These are phyloP conservation scores for Cordilura impudica DNA, from an alignment of 2,888 invertebrate species.

Conservation along the genomic window DNA sequence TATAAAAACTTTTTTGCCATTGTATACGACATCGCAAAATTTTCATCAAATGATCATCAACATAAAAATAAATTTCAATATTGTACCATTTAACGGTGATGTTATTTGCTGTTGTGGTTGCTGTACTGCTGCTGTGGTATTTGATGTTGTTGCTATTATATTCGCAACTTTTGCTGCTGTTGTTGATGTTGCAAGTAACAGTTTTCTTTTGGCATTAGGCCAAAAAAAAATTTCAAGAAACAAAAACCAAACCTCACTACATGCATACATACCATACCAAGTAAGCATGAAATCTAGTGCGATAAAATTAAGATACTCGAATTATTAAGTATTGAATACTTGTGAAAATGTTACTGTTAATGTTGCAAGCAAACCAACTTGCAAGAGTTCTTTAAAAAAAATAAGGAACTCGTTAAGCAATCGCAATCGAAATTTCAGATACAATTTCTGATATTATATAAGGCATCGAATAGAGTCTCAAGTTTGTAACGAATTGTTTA, in stretches of 20 bases:
- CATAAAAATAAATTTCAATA: conserved; percentile 75
- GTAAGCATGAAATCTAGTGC: conserved; percentile 26
- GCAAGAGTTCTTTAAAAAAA: too few relatives aligned
- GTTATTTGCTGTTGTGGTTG: conserved; percentile 44
- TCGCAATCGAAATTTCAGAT: too few relatives aligned
- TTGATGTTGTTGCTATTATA: neutral
- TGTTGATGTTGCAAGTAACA: conserved; percentile 50
- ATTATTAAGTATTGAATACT: too few relatives aligned
- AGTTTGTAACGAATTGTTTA: too few relatives aligned
- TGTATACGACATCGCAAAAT: conserved; percentile 64
- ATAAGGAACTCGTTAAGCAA: too few relatives aligned
- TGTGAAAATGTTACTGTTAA: too few relatives aligned
- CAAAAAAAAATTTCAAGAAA: conserved; percentile 47
- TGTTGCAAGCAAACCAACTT: too few relatives aligned
- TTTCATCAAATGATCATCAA: conserved; percentile 67
- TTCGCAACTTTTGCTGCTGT: conserved; percentile 46
- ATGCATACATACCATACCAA: conserved; percentile 32
- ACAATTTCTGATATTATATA: too few relatives aligned
- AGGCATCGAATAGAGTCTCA: too few relatives aligned
- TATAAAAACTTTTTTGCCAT: conserved; percentile 44
- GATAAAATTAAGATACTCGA: conserved; percentile 1
- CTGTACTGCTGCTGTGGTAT: neutral
- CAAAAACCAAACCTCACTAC: neutral
- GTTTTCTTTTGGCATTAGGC: conserved; percentile 60
- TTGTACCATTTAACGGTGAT: conserved; percentile 75